Percentiles rank a stretch among this genome's conserved stretches.
phyloP scores from a whole-genome alignment of 2,888 invertebrate genomes.

The Xestobium rufovillosum region DNA sequence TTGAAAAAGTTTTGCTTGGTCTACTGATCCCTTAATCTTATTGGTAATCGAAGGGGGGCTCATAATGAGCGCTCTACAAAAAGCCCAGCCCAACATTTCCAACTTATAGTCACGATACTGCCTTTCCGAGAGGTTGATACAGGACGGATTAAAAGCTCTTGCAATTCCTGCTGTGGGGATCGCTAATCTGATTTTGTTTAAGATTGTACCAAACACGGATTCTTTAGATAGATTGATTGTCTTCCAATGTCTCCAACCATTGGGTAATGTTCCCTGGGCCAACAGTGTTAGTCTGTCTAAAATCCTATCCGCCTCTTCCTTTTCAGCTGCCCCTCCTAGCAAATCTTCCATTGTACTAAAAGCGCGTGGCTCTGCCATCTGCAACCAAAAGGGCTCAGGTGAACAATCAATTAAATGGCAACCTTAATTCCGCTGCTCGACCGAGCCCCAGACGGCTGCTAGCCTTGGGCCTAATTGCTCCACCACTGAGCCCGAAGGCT shows the following conservation, averaged over 20 bases:
- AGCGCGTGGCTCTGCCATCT: conserved; percentile 1
- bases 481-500: no score
- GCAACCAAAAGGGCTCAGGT: no score
- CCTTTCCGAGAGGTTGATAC: background rate
- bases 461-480: no score
- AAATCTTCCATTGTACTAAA: conserved; percentile 3
- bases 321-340: background rate
- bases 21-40: background rate
- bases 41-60: background rate
- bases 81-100: background rate
- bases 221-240: background rate
- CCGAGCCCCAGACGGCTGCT: no score
- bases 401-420: no score
- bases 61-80: conserved; percentile 1
- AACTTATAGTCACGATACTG: background rate
- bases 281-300: conserved; percentile 1
- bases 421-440: no score
- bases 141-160: background rate
- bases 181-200: background rate
- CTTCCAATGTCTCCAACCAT: background rate
- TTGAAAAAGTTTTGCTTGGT: background rate
- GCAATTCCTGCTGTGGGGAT: background rate
- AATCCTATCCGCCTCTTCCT: background rate
- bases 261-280: background rate
- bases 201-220: background rate